Percentiles rank a stretch among this genome's conserved stretches.
phyloP scores from a whole-genome alignment of 2,888 invertebrate species.

The Drosophila kambysellisi region DNA sequence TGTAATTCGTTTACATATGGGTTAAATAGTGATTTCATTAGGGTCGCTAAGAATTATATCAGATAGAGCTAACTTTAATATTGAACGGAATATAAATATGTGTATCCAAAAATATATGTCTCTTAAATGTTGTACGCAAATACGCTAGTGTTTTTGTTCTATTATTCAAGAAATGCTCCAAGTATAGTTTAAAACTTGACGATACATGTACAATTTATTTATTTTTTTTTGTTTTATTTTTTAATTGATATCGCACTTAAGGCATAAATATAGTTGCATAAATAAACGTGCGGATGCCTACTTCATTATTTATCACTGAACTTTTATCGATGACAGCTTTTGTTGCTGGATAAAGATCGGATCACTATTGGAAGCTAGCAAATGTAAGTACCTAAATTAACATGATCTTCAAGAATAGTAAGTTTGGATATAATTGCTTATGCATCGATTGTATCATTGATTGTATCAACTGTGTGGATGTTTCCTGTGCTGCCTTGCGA shows the following conservation, averaged over 20 bases:
- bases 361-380: slow-evolving; percentile 1
- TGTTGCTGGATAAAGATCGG: background rate
- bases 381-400: background rate
- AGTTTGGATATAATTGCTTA: background rate
- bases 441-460: background rate
- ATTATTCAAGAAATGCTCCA: background rate
- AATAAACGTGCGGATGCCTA: background rate
- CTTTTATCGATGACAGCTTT: background rate
- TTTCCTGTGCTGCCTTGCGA: slow-evolving; percentile 15
- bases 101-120: background rate
- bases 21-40: background rate
- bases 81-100: background rate
- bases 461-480: background rate
- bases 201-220: background rate
- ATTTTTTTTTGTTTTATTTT: too few relatives aligned
- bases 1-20: background rate
- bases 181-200: background rate
- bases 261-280: background rate
- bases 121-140: background rate
- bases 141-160: background rate
- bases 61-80: background rate
- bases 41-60: background rate
- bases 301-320: background rate
- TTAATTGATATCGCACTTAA: background rate
- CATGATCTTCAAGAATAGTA: background rate